Conservation (phyloP, 2,888 invertebrate species). For the Dryomyza anilis region DNA sequence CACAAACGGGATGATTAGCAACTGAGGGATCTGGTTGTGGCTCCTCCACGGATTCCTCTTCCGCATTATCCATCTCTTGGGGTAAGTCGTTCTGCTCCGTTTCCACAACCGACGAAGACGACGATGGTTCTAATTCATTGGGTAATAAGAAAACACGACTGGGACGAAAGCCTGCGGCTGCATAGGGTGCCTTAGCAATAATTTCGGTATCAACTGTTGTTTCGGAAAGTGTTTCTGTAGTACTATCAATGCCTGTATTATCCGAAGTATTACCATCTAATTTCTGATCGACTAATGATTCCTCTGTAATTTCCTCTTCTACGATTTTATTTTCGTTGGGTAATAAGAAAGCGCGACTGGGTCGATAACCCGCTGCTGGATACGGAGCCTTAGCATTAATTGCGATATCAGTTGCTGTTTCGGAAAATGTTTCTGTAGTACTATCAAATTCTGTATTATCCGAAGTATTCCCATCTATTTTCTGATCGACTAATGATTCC, state of each 20-base stretch:
- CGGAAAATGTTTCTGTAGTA: not conserved
- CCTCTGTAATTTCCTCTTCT: not conserved
- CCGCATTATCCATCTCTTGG: no score
- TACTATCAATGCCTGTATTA: not conserved
- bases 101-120: no score
- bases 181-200: conserved; percentile 24
- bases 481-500: not conserved
- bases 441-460: not conserved
- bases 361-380: conserved; percentile 35
- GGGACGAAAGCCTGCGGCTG: conserved; percentile 34
- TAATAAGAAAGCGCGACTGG: conserved; percentile 33
- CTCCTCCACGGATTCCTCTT: not conserved
- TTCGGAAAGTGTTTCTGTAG: not conserved
- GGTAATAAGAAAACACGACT: conserved; percentile 32
- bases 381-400: conserved; percentile 19
- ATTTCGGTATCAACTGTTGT: not conserved
- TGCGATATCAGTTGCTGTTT: not conserved
- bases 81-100: no score
- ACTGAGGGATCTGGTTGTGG: not conserved
- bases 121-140: no score
- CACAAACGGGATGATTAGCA: conserved; percentile 47
- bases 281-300: no score
- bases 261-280: not conserved
- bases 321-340: conserved; percentile 35
- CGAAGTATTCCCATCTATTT: not conserved